These are phyloP conservation scores for Phenganax marumi DNA, from an alignment of 92 coral and sea anemone genomes.

Conservation along the genomic window DNA sequence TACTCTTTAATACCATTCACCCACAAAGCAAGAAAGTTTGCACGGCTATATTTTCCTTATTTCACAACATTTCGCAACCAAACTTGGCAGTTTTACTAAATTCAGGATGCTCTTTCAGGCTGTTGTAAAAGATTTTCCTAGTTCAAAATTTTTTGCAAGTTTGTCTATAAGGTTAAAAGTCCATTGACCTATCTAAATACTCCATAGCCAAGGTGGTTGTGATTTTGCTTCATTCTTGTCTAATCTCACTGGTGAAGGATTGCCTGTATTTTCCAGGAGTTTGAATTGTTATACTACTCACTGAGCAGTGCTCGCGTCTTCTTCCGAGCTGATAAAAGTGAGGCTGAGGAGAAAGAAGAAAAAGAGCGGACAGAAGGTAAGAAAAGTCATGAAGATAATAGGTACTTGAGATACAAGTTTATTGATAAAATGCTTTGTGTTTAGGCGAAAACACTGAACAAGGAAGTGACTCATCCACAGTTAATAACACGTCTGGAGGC, in stretches of 20 bases:
- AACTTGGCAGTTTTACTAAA: too few species aligned
- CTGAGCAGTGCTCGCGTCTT: slow-evolving; percentile 94
- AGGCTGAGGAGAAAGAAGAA: slow-evolving; percentile 90
- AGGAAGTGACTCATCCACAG: slow-evolving; percentile 6
- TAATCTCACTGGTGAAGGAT: neutral
- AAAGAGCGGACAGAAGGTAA: slow-evolving; percentile 56
- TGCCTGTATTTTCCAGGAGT: slow-evolving; percentile 58
- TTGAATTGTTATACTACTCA: slow-evolving; percentile 92
- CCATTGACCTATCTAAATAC: too few species aligned
- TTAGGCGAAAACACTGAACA: slow-evolving; percentile 27
- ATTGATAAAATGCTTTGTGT: neutral
- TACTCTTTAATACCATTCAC: too few species aligned
- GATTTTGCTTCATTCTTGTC: neutral
- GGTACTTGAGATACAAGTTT: neutral
- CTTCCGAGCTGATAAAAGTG: slow-evolving; percentile 98
- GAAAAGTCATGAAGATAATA: neutral
- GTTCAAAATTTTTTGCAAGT: too few species aligned
- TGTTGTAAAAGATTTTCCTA: too few species aligned
- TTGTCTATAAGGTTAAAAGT: too few species aligned
- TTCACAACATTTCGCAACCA: too few species aligned
- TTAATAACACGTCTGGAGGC: neutral
- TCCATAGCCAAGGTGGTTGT: neutral
- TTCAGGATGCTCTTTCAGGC: too few species aligned
- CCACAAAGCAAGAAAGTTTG: too few species aligned
- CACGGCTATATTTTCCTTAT: too few species aligned